A percentile compares a stretch with the other conserved stretches of the same genome.
These are phyloP conservation scores for Trissolcus brochymenae DNA, from an alignment of 2,888 invertebrate genomes.

Conservation along the genomic window DNA sequence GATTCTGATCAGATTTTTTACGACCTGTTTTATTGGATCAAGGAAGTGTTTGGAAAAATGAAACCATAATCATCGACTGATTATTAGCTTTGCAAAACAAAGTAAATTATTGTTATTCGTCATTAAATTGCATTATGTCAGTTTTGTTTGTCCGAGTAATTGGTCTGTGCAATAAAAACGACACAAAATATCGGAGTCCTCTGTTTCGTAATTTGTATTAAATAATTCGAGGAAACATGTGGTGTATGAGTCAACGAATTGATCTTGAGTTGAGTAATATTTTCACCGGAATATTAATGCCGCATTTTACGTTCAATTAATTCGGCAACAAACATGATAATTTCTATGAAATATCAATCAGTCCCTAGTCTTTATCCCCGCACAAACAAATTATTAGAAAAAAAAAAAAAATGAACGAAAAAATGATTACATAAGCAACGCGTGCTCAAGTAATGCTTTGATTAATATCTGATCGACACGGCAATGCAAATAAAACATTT, in stretches of 20 bases:
- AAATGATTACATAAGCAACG: no score
- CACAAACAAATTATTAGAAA: no score
- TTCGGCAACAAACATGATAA: no score
- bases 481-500: no score
- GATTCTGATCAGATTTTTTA: no score
- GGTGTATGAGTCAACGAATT: conserved; percentile 1
- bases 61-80: conserved; percentile 14
- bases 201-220: conserved; percentile 10
- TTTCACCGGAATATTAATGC: neutral
- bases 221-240: conserved; percentile 3
- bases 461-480: no score
- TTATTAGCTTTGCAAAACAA: conserved; percentile 19
- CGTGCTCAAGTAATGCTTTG: no score
- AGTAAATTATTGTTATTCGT: conserved; percentile 17
- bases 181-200: conserved; percentile 4
- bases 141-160: conserved; percentile 18
- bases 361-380: no score
- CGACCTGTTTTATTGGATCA: neutral
- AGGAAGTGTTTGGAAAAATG: conserved; percentile 26
- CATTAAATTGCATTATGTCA: conserved; percentile 15
- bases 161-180: conserved; percentile 20
- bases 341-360: no score
- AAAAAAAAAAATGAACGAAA: no score
- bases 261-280: conserved; percentile 5
- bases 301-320: no score